Evolutionary conservation across 2,888 invertebrate species (phyloP).

Genomic region (Drosophila mayaguana): DNA sequence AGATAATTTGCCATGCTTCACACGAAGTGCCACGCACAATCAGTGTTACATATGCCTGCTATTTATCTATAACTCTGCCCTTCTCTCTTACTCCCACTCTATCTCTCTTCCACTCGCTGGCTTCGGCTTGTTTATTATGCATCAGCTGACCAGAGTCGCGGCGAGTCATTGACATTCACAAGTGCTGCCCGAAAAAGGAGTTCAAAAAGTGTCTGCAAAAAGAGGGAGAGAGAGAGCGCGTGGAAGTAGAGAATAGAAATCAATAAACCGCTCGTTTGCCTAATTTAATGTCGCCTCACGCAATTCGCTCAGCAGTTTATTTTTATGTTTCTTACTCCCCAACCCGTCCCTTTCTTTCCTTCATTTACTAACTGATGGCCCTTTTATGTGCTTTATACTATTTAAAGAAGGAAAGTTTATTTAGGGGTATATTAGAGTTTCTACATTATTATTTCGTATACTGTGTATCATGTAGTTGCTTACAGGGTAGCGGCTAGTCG

Average conservation of each 20-base stretch:
- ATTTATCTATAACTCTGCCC: constrained; percentile 16
- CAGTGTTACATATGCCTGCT: constrained; percentile 44
- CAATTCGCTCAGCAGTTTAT: constrained; percentile 54
- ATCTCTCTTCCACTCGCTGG: background rate
- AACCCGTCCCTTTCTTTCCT: constrained; percentile 1
- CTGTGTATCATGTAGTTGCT: background rate
- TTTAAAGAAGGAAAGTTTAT: background rate
- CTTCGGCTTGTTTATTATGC: constrained; percentile 64
- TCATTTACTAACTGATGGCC: constrained; percentile 7
- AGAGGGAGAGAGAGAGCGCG: constrained; percentile 8
- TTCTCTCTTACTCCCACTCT: background rate
- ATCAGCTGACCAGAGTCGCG: constrained; percentile 65
- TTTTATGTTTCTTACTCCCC: constrained; percentile 5
- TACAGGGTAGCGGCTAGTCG: background rate
- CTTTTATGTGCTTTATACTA: background rate
- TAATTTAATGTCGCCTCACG: constrained; percentile 66
- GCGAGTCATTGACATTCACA: constrained; percentile 78
- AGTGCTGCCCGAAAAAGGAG: constrained; percentile 45
- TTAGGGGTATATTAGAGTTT: background rate
- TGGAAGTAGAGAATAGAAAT: constrained; percentile 50
- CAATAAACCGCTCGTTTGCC: constrained; percentile 64
- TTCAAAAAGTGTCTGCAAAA: constrained; percentile 18
- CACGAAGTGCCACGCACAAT: constrained; percentile 64
- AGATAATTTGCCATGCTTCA: constrained; percentile 37
- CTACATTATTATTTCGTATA: background rate